Evolutionary conservation across 2,113 vertebrate genomes (phyloP).

Genomic region (Pionites leucogaster): DNA sequence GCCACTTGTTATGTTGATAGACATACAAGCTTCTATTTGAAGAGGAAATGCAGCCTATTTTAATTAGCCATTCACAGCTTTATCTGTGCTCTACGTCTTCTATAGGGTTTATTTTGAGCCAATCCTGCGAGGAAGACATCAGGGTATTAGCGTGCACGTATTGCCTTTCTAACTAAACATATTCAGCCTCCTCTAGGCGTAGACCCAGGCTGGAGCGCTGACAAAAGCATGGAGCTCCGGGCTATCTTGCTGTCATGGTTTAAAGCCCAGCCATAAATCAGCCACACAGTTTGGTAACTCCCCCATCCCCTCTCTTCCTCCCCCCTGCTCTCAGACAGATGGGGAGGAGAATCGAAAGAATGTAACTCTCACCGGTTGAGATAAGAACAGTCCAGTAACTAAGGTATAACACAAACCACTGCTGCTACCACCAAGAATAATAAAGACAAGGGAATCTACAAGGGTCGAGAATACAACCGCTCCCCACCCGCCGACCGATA

Average conservation of each 20-base stretch:
- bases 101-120: not conserved
- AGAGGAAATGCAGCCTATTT: not conserved
- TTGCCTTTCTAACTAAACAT: not conserved
- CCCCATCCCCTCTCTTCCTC: too few relatives aligned
- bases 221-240: not conserved
- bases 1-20: not conserved
- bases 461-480: too few relatives aligned
- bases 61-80: not conserved
- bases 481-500: too few relatives aligned
- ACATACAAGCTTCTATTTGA: not conserved
- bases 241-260: not conserved
- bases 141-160: not conserved
- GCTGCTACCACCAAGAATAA: too few relatives aligned
- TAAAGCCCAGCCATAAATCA: too few relatives aligned
- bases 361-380: too few relatives aligned
- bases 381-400: too few relatives aligned
- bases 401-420: too few relatives aligned
- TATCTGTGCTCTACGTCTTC: not conserved
- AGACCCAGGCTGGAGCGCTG: fast-evolving
- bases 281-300: too few relatives aligned
- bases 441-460: too few relatives aligned
- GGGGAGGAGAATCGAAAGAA: too few relatives aligned
- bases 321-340: too few relatives aligned
- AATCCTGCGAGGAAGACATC: not conserved
- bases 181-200: not conserved